A percentile compares a stretch with the other conserved stretches of the same genome.
Evolutionary conservation across 1,140 invertebrate species (phyloP).

Genomic region (Heliconius himera): DNA sequence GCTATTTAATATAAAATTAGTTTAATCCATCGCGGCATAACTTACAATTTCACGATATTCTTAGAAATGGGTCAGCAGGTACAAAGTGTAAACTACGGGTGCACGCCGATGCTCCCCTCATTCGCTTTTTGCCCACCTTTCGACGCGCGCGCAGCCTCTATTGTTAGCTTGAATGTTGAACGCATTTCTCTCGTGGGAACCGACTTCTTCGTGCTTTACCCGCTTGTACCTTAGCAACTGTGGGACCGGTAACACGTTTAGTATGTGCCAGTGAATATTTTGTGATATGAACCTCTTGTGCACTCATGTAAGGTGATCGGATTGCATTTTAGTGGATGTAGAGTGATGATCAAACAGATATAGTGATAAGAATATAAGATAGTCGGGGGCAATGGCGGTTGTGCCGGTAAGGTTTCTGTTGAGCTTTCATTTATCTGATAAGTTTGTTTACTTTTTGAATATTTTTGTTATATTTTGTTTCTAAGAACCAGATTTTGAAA

Average conservation of each 20-base stretch:
- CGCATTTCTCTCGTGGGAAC: conserved; percentile 79
- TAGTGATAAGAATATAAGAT: conserved; percentile 59
- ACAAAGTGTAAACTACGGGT: conserved; percentile 56
- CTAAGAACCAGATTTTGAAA: background rate
- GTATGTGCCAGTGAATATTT: conserved; percentile 42
- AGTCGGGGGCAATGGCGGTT: conserved; percentile 61
- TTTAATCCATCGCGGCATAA: conserved; percentile 36
- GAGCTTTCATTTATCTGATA: conserved; percentile 7
- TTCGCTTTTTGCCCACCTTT: conserved; percentile 80
- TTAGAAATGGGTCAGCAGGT: conserved; percentile 76
- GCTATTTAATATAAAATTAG: conserved; percentile 1
- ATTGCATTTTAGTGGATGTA: conserved; percentile 49
- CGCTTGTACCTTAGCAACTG: conserved; percentile 52
- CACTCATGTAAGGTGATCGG: conserved; percentile 42
- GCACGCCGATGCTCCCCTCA: conserved; percentile 58
- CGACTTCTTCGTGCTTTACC: conserved; percentile 70
- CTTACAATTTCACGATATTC: conserved; percentile 33
- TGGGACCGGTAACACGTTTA: conserved; percentile 54
- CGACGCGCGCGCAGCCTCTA: conserved; percentile 74
- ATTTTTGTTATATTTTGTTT: background rate
- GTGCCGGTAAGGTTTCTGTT: conserved; percentile 56
- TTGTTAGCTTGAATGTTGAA: conserved; percentile 55
- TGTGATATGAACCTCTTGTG: conserved; percentile 56
- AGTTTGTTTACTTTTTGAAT: background rate
- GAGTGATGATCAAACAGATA: conserved; percentile 70